Base-by-base conservation (phyloP, 2,888 invertebrate genomes). In the Cheilosia urbana region DNA sequence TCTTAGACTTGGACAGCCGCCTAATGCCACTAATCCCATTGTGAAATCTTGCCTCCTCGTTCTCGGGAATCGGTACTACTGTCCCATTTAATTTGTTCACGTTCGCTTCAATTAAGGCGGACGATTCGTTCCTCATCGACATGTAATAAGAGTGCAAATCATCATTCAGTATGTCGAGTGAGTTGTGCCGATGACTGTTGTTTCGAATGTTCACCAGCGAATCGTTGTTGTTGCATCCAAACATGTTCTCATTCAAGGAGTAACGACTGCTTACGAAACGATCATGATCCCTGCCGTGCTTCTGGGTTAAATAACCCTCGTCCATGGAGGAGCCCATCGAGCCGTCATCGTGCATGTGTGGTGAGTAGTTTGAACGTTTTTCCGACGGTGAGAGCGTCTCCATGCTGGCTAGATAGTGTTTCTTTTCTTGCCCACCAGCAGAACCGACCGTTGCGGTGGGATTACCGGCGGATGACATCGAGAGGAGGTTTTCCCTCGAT, bases 371-470 rank as follows among this genome's bases (percentile, higher is more conserved):
- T 0, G 91, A 91, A 15, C 88, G 88, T 80, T 92, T 92, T 78
- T 92, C 92, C 4, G 91, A 92, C 1, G 92, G 90, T 71, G 92
- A 92, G 6, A 92, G 88, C 3, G 92, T 92, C 84, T 92, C 92
- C 21, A 91, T 89, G 37, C 92, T 92, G 1, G 92, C 92, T 69
- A 92, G 81, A 55, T 90, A 90, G 21, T 87, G 87, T 57, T 89
- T 90, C 55, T 89, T 90, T 21, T 88, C 89, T 1, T 83, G 75
- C 0, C 82, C 88, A 37, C 88, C 88, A 0, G 72, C 76, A 0
- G 89, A 13, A n/a, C 21, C 21, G 11, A 13, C 45, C n/a, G 37
- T 45, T 17, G 37, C 55, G 49, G 62, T 60, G n/a, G 68, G 60
- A 68, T 84, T 83, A 13, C 80, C 84, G 0, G 76, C 57, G 1